Evolutionary conservation across 1,140 invertebrate species (phyloP), one percentile per base, ranked within the genome.

Genomic region (Zophobas atratus): DNA sequence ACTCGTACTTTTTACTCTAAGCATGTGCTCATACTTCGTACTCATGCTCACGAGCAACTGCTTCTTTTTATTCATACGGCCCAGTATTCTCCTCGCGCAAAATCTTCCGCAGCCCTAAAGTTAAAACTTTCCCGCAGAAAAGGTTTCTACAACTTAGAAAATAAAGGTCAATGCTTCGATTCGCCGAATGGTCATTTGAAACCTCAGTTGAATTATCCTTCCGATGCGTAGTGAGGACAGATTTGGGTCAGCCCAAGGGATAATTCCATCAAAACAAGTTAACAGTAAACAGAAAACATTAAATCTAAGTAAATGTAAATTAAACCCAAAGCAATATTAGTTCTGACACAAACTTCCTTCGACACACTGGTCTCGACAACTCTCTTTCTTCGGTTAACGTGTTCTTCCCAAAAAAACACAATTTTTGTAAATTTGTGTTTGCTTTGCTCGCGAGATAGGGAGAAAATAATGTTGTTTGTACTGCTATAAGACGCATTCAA

Each of bases 391-490:
- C 43, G 8, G 8, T 8, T 46, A 46, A 4, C 43, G 43, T 8
- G 43, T 46, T 46, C 8, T 8, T 46, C 8, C 43, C 8, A 46
- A 46, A 33, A 8, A 57, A 8, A 36, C 55, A 57, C 2, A 46
- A 46, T 5, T 57, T 51, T 57, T 35, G 33, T 35, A 57, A 57
- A 36, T 57, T 32, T 57, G 34, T 20, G 55, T 57, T 57, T 35
- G 8, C 55, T 57, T 36, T 51, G 33, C 55, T 34, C 33, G 3
- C 33, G 33, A 34, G 33, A 57, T 35, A 4, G 55, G 20, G 3
- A 3, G 33, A 57, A 51, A 35, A 57, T 57, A 57, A 57, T 57
- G 34, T 57, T 57, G 8, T 57, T 57, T 57, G 55, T 8, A 57
- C 2, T 34, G 20, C 6, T 33, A 57, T 36, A 57, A 57, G 55